These are phyloP conservation scores for Pogonophryne albipinna DNA, from an alignment of 2,797 vertebrate genomes.

Conservation along the genomic window DNA sequence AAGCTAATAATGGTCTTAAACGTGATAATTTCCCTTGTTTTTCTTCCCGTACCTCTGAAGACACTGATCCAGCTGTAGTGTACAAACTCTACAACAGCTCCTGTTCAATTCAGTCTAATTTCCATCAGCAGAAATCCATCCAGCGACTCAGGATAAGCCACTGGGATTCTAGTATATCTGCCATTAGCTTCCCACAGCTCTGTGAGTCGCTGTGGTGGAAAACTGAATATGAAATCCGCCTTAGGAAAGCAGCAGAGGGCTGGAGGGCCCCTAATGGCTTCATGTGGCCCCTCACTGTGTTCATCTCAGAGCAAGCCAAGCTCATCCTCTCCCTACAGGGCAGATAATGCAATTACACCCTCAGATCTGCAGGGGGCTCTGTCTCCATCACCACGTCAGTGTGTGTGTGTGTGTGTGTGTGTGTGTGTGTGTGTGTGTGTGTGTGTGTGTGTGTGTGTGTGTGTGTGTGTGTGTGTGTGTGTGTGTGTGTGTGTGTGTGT, in stretches of 20 bases:
- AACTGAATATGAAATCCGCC: slow-evolving; percentile 58
- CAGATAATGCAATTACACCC: slow-evolving; percentile 85
- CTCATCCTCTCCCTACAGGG: slow-evolving; percentile 77
- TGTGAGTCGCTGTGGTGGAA: slow-evolving; percentile 37
- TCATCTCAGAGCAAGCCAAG: slow-evolving; percentile 76
- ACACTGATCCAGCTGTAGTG: background rate
- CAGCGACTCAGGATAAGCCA: slow-evolving; percentile 26
- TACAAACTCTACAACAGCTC: slow-evolving; percentile 5
- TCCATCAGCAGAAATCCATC: slow-evolving; percentile 22
- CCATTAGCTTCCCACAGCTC: slow-evolving; percentile 64
- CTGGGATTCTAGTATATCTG: slow-evolving; percentile 19
- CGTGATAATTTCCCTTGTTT: background rate
- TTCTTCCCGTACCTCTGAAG: background rate
- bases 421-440: slow-evolving; percentile 17
- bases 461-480: slow-evolving; percentile 16
- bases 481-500: slow-evolving; percentile 27
- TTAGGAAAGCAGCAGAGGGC: slow-evolving; percentile 54
- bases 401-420: slow-evolving; percentile 17
- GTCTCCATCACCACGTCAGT: slow-evolving; percentile 45
- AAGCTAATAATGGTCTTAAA: background rate
- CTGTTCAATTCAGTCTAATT: background rate
- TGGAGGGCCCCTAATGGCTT: slow-evolving; percentile 71
- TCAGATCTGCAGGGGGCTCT: slow-evolving; percentile 84
- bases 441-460: slow-evolving; percentile 30
- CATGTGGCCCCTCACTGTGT: slow-evolving; percentile 72